Base-by-base conservation (phyloP, 2,113 vertebrate genomes). In the Corythoichthys intestinalis region DNA sequence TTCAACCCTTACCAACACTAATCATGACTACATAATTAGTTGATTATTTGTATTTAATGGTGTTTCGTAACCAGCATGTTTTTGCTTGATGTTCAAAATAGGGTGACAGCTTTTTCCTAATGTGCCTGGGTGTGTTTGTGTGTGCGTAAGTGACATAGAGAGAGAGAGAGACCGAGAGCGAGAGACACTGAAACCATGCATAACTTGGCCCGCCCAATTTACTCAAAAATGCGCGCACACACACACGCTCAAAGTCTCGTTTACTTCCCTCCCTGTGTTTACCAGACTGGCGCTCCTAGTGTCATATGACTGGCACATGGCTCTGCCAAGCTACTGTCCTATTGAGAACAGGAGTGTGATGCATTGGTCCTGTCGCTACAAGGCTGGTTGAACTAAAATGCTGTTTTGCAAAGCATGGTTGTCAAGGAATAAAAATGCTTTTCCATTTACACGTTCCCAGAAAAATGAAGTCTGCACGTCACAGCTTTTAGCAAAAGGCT, bases 261-360 rank as follows among this genome's bases (percentile, higher is more conserved):
- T 63, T 12, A 13, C 69, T 67, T 44, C 57, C 68, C 61, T 76
- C 67, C 58, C 39, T 10, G 17, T 77, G 34, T 69, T 64, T 61
- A 61, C 74, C 76, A 71, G 67, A 71, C 73, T 65, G 80, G 64
- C 35, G 56, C 69, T 85, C 74, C 79, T 84, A 87, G 75, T 70
- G 54, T 84, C 76, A 79, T 74, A 65, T 83, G 87, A 87, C 85
- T 82, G 83, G 65, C 82, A 85, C 82, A 83, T 75, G 77, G 79
- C 71, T 52, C 71, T 53, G 80, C 75, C 73, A 34, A 5, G 74
- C 68, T 66, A 75, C 67, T 8, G 20, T 12, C 0, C 52, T 8
- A 5, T 73, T 65, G 49, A 72, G 68, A 78, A 75, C 73, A 61
- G 54, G 63, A 72, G 70, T 71, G 69, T 70, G 73, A 81, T 81